Evolutionary conservation across 2,113 vertebrate genomes (phyloP).

Genomic region (Halichoerus grypus): DNA sequence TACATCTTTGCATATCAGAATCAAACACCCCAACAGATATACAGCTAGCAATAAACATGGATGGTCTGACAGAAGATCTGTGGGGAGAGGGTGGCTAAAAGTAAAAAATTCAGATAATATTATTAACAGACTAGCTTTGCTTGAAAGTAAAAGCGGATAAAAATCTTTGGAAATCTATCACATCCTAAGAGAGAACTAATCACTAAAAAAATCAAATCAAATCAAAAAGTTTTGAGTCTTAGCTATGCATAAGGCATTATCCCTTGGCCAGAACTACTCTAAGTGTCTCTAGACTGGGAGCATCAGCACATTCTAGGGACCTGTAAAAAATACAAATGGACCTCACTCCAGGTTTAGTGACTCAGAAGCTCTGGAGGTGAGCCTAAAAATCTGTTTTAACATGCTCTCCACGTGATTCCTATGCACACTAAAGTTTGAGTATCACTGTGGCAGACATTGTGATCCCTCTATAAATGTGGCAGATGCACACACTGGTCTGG

Average conservation of each 20-base stretch:
- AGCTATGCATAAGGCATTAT: not conserved
- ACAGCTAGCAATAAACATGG: not conserved
- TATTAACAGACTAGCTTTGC: not conserved
- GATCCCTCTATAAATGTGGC: not conserved
- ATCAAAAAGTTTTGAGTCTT: not conserved
- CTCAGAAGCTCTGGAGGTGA: not conserved
- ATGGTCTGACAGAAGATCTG: constrained; percentile 13
- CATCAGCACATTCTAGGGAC: not conserved
- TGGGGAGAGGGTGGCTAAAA: not conserved
- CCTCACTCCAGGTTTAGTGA: not conserved
- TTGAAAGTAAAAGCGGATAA: not conserved
- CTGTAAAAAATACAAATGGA: constrained; percentile 29
- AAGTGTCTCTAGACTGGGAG: not conserved
- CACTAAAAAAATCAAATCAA: constrained; percentile 46
- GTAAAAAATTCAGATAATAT: constrained; percentile 2
- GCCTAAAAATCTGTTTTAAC: constrained; percentile 20
- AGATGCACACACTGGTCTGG: not conserved
- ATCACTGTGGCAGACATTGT: not conserved
- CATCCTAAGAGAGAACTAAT: not conserved
- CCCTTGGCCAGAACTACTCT: not conserved
- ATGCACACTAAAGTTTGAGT: not conserved
- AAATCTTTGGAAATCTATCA: constrained; percentile 36
- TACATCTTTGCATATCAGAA: constrained; percentile 4
- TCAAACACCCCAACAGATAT: not conserved
- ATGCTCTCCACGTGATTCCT: not conserved